Conservation (phyloP, 1,140 invertebrate species). For the Drosophila mauritiana region DNA sequence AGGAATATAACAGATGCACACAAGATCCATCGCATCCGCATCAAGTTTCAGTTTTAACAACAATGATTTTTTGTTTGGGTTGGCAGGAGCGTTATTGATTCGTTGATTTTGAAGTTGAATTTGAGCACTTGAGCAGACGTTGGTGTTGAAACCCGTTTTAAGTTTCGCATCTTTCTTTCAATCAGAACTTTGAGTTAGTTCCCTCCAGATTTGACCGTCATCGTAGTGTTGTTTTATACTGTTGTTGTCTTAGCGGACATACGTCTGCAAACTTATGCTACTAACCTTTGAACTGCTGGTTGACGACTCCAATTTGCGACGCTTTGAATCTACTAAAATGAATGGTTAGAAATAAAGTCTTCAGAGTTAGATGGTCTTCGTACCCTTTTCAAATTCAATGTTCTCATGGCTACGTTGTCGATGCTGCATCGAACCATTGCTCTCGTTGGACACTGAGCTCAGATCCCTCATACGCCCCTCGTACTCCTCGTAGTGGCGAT, state of each 20-base stretch:
- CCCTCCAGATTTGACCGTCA: slow-evolving; percentile 31
- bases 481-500: slow-evolving; percentile 71
- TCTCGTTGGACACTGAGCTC: slow-evolving; percentile 84
- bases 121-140: slow-evolving; percentile 7
- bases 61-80: neutral
- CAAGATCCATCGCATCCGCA: slow-evolving; percentile 2
- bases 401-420: slow-evolving; percentile 83
- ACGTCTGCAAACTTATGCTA: slow-evolving; percentile 86
- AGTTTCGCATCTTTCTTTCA: neutral
- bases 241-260: slow-evolving; percentile 77
- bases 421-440: slow-evolving; percentile 84
- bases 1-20: neutral
- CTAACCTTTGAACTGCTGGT: slow-evolving; percentile 90
- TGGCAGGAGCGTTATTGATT: slow-evolving; percentile 4
- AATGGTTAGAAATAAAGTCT: neutral
- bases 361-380: slow-evolving; percentile 1
- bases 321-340: slow-evolving; percentile 88
- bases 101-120: slow-evolving; percentile 5
- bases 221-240: slow-evolving; percentile 30
- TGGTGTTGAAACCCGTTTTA: slow-evolving; percentile 8
- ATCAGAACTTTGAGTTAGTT: slow-evolving; percentile 3
- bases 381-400: slow-evolving; percentile 86
- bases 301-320: slow-evolving; percentile 91
- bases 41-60: neutral
- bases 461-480: slow-evolving; percentile 79